These are phyloP conservation scores for Scortum barcoo DNA, from an alignment of 2,113 vertebrate species.

Conservation along the genomic window DNA sequence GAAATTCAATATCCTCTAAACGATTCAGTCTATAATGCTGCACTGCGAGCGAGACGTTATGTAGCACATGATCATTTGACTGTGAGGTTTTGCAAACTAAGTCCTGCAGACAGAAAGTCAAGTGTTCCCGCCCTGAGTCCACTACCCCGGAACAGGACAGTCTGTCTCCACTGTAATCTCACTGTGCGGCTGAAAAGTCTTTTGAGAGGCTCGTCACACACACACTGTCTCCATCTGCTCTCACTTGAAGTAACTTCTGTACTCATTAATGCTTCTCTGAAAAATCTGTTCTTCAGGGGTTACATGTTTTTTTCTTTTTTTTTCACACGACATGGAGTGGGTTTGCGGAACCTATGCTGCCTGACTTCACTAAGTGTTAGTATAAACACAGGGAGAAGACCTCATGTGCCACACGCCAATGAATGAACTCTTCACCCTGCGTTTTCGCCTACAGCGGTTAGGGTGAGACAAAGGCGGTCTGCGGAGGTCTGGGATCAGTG, in stretches of 20 bases:
- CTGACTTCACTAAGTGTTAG: conserved; percentile 26
- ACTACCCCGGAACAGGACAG: neutral
- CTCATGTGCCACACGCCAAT: conserved; percentile 7
- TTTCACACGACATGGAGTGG: neutral
- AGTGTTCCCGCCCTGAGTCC: conserved; percentile 26
- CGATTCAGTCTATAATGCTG: neutral
- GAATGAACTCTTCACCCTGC: conserved; percentile 34
- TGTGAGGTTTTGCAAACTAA: conserved; percentile 47
- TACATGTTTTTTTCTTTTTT: neutral
- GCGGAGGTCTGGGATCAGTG: conserved; percentile 36
- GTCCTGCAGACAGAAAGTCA: conserved; percentile 25
- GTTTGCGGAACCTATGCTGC: neutral
- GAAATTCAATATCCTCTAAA: neutral
- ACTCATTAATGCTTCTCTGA: neutral
- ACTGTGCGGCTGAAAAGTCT: conserved; percentile 13
- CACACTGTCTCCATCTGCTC: neutral
- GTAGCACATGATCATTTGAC: conserved; percentile 6
- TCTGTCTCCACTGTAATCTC: neutral
- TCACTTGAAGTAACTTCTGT: neutral
- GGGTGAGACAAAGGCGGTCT: neutral
- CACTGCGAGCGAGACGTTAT: neutral
- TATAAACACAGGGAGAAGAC: conserved; percentile 3
- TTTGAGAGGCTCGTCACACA: neutral
- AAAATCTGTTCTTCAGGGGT: neutral
- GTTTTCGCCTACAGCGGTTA: neutral